Evolutionary conservation across 2,797 vertebrate species (phyloP).

Genomic region (Gouania willdenowi): DNA sequence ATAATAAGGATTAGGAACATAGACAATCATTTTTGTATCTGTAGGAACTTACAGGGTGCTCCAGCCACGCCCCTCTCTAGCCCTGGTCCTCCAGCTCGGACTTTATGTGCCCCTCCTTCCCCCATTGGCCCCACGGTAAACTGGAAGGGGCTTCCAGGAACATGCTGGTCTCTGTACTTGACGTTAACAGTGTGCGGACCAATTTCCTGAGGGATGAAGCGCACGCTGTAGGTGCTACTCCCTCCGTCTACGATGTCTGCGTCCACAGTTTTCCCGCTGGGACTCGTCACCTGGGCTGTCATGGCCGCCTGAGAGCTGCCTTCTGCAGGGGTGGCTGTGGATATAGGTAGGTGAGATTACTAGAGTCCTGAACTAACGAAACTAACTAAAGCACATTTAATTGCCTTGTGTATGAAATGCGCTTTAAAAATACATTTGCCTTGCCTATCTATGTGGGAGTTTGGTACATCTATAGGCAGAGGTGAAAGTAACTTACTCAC

Average conservation of each 20-base stretch:
- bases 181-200: slow-evolving; percentile 93
- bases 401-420: too few species aligned
- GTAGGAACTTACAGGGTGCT: slow-evolving; percentile 77
- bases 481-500: too few species aligned
- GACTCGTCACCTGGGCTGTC: slow-evolving; percentile 93
- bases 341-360: too few species aligned
- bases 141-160: slow-evolving; percentile 97
- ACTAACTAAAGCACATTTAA: too few species aligned
- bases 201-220: slow-evolving; percentile 95
- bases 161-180: slow-evolving; percentile 92
- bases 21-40: not conserved
- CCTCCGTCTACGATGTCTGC: slow-evolving; percentile 90
- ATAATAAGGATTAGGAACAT: not conserved
- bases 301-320: slow-evolving; percentile 83
- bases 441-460: too few species aligned
- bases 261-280: slow-evolving; percentile 84
- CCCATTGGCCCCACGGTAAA: slow-evolving; percentile 95
- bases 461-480: too few species aligned
- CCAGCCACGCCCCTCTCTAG: slow-evolving; percentile 88
- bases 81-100: slow-evolving; percentile 88
- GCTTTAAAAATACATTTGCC: too few species aligned
- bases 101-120: slow-evolving; percentile 91
- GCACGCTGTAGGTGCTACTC: slow-evolving; percentile 91
- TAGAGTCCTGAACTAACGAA: too few species aligned
- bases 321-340: too few species aligned